A percentile compares a stretch with the other conserved stretches of the same genome.
These are phyloP conservation scores for Palythoa grandiflora DNA, from an alignment of 92 coral and sea anemone species.

Conservation along the genomic window DNA sequence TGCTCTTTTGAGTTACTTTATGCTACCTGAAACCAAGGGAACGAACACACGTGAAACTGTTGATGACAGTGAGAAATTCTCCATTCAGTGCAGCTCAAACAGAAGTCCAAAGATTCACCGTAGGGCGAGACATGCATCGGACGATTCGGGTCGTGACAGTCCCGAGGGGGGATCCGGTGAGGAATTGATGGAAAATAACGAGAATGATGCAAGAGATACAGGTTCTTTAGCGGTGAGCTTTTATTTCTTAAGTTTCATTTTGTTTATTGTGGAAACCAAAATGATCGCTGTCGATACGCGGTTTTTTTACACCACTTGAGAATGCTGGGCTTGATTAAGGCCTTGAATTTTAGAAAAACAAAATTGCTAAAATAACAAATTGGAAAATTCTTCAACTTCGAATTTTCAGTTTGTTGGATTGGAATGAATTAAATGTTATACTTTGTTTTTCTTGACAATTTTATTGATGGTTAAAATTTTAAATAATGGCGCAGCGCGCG, in stretches of 20 bases:
- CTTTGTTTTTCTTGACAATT: background rate
- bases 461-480: background rate
- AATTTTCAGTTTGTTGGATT: too few relatives aligned
- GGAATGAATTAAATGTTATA: background rate
- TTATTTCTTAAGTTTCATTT: background rate
- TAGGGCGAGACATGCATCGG: background rate
- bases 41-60: slow-evolving; percentile 44
- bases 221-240: slow-evolving; percentile 13
- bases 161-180: background rate
- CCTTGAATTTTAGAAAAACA: too few relatives aligned
- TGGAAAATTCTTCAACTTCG: too few relatives aligned
- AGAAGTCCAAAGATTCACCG: slow-evolving; percentile 32
- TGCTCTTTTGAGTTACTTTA: slow-evolving; percentile 59
- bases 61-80: background rate
- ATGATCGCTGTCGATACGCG: slow-evolving; percentile 52
- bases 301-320: slow-evolving; percentile 1
- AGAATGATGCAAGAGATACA: background rate
- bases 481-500: too few relatives aligned
- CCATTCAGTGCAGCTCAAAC: background rate
- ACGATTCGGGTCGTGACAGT: background rate
- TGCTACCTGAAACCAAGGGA: slow-evolving; percentile 86
- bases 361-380: too few relatives aligned
- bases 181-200: background rate
- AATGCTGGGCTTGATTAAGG: too few relatives aligned
- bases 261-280: slow-evolving; percentile 44